Conservation (phyloP, 2,888 invertebrate genomes). For the Acrobasis consociella region DNA sequence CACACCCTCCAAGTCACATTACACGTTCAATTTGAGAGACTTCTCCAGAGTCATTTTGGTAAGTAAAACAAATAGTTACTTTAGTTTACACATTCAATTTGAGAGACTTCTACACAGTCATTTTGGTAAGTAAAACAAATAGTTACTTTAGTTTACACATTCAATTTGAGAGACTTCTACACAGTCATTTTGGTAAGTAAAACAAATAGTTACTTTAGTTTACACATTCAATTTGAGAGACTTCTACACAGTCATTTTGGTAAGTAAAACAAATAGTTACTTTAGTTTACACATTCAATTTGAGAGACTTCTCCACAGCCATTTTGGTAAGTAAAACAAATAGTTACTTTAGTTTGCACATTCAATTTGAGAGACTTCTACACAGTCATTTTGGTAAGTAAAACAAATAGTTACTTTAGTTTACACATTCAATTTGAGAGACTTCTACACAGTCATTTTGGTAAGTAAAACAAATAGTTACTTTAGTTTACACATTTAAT, state of each 20-base stretch:
- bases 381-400: too few species aligned
- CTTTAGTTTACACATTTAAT: too few species aligned
- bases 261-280: slow-evolving; percentile 45
- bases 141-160: slow-evolving; percentile 84
- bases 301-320: too few species aligned
- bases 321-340: too few species aligned
- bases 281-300: too few species aligned
- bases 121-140: slow-evolving; percentile 82
- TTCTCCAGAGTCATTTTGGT: slow-evolving; percentile 96
- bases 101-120: slow-evolving; percentile 96
- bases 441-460: too few species aligned
- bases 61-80: slow-evolving; percentile 29
- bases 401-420: too few species aligned
- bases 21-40: slow-evolving; percentile 96
- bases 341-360: too few species aligned
- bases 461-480: too few species aligned
- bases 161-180: slow-evolving; percentile 96
- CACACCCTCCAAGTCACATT: slow-evolving; percentile 96
- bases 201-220: slow-evolving; percentile 25
- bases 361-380: too few species aligned
- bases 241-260: slow-evolving; percentile 95
- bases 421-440: too few species aligned
- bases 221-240: slow-evolving; percentile 97
- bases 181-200: slow-evolving; percentile 91
- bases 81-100: slow-evolving; percentile 93